A percentile compares a stretch with the other conserved stretches of the same genome.
Conservation (phyloP, 2,113 vertebrate species). For the Rana temporaria region DNA sequence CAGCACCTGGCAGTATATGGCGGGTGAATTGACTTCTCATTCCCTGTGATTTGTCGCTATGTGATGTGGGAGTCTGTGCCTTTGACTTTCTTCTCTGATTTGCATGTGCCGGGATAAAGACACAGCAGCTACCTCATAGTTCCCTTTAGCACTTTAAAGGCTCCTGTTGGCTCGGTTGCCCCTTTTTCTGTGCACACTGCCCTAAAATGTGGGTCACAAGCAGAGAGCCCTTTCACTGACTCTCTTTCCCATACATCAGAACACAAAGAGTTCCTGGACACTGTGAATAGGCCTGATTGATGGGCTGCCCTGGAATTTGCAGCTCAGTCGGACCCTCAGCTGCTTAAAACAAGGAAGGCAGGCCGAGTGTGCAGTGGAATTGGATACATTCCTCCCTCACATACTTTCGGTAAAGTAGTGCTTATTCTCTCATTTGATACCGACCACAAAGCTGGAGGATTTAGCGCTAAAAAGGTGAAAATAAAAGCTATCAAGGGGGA, state of each 20-base stretch:
- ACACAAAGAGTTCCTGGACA: conserved; percentile 27
- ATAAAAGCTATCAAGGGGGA: background rate
- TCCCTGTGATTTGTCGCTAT: background rate
- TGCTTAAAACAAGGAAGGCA: conserved; percentile 26
- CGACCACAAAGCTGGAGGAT: background rate
- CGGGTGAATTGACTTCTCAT: background rate
- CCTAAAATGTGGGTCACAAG: conserved; percentile 47
- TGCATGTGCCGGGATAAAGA: conserved; percentile 20
- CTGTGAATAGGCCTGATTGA: conserved; percentile 49
- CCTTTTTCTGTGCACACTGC: conserved; percentile 20
- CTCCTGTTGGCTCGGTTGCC: conserved; percentile 33
- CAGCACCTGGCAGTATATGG: background rate
- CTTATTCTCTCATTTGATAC: conserved; percentile 1
- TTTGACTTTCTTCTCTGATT: conserved; percentile 29
- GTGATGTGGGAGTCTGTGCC: background rate
- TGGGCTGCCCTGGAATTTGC: conserved; percentile 38
- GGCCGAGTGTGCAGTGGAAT: background rate
- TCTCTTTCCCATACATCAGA: conserved; percentile 53
- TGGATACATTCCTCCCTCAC: background rate
- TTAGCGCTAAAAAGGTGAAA: background rate
- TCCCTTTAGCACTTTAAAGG: conserved; percentile 9
- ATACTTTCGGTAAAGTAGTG: background rate
- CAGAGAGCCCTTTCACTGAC: conserved; percentile 44
- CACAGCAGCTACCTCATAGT: background rate
- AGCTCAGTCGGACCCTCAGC: conserved; percentile 10